Percentiles rank a stretch among this genome's conserved stretches.
Conservation (phyloP, 2,113 vertebrate species). For the Ceratotherium simum region DNA sequence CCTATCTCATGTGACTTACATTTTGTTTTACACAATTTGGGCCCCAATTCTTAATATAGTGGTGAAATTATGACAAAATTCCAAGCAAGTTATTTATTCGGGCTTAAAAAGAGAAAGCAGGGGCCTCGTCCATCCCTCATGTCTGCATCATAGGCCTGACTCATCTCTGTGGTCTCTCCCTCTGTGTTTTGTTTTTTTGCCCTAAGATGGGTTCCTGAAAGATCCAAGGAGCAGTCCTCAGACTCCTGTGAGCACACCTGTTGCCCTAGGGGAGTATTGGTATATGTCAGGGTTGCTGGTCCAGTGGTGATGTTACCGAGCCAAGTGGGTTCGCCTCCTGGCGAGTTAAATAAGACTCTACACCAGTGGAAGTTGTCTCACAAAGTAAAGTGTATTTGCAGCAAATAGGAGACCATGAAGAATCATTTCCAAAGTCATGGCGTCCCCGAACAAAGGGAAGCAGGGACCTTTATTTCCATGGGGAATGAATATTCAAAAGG, state of each 20-base stretch:
- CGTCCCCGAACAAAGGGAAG: too few relatives aligned
- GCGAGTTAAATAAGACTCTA: too few relatives aligned
- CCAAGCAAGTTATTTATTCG: background rate
- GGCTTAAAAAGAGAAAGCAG: constrained; percentile 2
- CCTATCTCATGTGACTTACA: constrained; percentile 26
- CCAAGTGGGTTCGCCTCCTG: too few relatives aligned
- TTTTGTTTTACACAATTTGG: constrained; percentile 19
- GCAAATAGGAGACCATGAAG: too few relatives aligned
- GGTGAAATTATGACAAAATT: constrained; percentile 32
- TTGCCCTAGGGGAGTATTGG: background rate
- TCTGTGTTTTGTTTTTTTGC: background rate
- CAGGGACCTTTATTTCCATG: too few relatives aligned
- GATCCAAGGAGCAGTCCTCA: background rate
- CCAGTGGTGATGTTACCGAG: too few relatives aligned
- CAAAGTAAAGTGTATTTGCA: too few relatives aligned
- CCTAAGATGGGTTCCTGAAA: background rate
- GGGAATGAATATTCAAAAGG: too few relatives aligned
- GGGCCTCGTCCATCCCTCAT: background rate
- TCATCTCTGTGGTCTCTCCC: background rate
- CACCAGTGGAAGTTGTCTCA: too few relatives aligned
- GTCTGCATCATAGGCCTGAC: background rate
- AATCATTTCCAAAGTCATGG: too few relatives aligned
- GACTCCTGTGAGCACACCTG: background rate
- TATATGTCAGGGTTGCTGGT: background rate
- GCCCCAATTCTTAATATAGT: background rate